Conservation (phyloP, 2,113 vertebrate species). For the Oreotrochilus melanogaster region DNA sequence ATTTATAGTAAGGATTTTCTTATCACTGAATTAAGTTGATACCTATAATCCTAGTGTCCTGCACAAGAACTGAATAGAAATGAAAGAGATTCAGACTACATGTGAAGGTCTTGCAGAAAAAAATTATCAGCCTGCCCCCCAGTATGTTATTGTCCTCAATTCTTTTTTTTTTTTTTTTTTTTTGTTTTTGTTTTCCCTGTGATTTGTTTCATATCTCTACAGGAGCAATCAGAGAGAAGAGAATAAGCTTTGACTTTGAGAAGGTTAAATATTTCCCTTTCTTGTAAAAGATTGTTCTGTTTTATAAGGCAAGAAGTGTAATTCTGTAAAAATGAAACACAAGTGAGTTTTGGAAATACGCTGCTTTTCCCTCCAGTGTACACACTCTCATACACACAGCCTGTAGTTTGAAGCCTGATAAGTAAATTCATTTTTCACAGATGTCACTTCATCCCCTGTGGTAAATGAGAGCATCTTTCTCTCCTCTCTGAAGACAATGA, state of each 20-base stretch:
- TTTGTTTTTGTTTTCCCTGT: neutral
- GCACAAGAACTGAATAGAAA: conserved; percentile 69
- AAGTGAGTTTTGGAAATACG: conserved; percentile 10
- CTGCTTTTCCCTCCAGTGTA: neutral
- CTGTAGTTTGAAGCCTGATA: conserved; percentile 12
- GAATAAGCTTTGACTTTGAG: neutral
- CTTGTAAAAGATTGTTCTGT: neutral
- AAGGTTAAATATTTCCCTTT: conserved; percentile 29
- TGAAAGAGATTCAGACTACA: conserved; percentile 48
- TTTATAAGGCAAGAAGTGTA: neutral
- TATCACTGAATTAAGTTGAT: conserved; percentile 69
- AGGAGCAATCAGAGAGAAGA: neutral
- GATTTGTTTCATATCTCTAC: conserved; percentile 2
- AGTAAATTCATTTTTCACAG: conserved; percentile 42
- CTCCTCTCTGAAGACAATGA: neutral
- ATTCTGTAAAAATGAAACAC: conserved; percentile 13
- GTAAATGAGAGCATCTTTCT: conserved; percentile 7
- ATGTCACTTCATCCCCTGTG: neutral
- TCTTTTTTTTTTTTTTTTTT: neutral
- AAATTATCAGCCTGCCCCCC: neutral
- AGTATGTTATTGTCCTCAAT: neutral
- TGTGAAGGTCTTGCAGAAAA: neutral
- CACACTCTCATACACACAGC: rapidly evolving
- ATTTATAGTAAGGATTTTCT: conserved; percentile 79
- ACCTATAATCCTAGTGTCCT: conserved; percentile 56